A percentile compares a stretch with the other conserved stretches of the same genome.
Conservation (phyloP, 2,113 vertebrate species). For the Urocynchramus pylzowi region DNA sequence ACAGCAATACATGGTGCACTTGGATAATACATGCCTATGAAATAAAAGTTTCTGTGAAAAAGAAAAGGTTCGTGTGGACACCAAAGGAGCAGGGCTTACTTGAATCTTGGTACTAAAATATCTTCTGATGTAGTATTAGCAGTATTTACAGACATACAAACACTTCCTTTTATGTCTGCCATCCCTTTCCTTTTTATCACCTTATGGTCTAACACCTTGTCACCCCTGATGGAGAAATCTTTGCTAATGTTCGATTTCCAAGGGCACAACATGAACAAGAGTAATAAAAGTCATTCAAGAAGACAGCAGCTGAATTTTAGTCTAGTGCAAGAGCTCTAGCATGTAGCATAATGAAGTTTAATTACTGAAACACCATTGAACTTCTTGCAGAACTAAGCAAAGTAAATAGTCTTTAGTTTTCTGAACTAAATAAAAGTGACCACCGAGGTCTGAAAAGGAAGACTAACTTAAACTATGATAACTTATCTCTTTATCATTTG, state of each 20-base stretch:
- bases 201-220: neutral
- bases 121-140: neutral
- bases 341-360: neutral
- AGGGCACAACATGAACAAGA: neutral
- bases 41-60: neutral
- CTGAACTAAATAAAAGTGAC: neutral
- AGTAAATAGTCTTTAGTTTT: neutral
- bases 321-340: neutral
- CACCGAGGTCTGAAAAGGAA: neutral
- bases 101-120: neutral
- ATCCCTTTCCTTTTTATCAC: neutral
- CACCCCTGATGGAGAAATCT: neutral
- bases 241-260: neutral
- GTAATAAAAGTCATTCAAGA: neutral
- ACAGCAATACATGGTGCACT: neutral
- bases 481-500: neutral
- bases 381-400: neutral
- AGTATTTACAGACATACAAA: neutral
- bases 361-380: neutral
- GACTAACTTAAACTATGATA: neutral
- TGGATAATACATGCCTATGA: neutral
- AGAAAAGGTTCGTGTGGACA: neutral
- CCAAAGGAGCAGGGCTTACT: neutral
- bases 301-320: neutral
- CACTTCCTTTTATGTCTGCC: neutral